phyloP scores from a whole-genome alignment of 2,888 invertebrate species.

The Platycnemis pennipes region DNA sequence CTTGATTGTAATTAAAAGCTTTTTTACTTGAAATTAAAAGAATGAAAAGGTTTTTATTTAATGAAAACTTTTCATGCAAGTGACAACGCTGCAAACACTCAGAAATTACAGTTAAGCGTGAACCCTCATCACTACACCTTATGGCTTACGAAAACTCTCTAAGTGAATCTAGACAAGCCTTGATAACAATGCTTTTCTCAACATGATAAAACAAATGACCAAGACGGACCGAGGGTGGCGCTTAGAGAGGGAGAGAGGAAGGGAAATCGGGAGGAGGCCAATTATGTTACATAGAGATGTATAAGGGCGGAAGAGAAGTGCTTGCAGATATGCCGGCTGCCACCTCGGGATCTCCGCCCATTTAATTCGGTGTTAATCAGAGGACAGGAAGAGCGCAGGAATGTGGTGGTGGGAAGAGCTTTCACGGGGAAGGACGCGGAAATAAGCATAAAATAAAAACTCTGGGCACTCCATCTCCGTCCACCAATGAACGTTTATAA shows the following conservation, averaged over 20 bases:
- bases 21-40: too few species aligned
- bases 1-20: too few species aligned
- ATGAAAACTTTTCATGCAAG: too few species aligned
- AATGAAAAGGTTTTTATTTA: too few species aligned
- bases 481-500: slow-evolving; percentile 8
- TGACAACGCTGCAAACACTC: too few species aligned
- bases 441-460: background rate
- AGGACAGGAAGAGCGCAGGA: background rate
- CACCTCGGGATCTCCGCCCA: background rate
- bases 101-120: too few species aligned
- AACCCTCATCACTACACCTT: too few species aligned
- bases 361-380: background rate
- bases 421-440: background rate
- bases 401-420: background rate
- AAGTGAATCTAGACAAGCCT: too few species aligned
- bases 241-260: background rate
- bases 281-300: background rate
- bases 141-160: too few species aligned
- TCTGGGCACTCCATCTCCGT: background rate
- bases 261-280: background rate
- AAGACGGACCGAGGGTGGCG: background rate
- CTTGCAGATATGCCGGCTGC: background rate
- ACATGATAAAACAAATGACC: too few species aligned
- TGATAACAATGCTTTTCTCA: too few species aligned
- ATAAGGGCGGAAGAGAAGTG: background rate